Evolutionary conservation across 2,888 invertebrate species (phyloP).

Genomic region (Acanthoscelides obtectus): DNA sequence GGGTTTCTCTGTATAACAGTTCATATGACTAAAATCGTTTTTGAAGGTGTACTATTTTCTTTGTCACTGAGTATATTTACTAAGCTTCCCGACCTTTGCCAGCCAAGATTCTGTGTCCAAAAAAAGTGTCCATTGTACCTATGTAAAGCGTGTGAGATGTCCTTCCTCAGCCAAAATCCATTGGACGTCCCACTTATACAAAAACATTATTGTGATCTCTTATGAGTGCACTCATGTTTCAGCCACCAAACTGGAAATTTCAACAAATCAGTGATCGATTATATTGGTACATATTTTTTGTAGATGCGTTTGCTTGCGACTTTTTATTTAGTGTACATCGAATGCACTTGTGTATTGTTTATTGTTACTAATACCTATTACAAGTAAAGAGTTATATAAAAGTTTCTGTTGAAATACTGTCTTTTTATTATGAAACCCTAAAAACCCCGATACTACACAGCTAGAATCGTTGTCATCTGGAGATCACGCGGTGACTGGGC

Average conservation of each 20-base stretch:
- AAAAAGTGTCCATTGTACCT: neutral
- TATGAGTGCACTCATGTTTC: conserved; percentile 38
- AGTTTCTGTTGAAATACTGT: neutral
- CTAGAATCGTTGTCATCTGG: no score
- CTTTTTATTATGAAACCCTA: neutral
- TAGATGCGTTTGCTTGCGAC: conserved; percentile 48
- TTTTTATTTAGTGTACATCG: conserved; percentile 47
- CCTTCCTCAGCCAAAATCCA: conserved; percentile 21
- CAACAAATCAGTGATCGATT: conserved; percentile 14
- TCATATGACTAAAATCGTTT: no score
- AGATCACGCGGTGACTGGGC: no score
- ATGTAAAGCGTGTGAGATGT: neutral
- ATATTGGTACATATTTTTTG: conserved; percentile 43
- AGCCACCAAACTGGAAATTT: conserved; percentile 29
- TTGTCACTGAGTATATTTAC: no score
- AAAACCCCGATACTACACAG: no score
- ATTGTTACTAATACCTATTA: neutral
- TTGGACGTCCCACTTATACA: conserved; percentile 36
- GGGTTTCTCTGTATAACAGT: no score
- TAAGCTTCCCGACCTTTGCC: no score
- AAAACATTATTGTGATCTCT: conserved; percentile 34
- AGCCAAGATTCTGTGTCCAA: neutral
- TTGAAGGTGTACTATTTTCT: no score
- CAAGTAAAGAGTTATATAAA: neutral
- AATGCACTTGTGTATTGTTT: conserved; percentile 36